Evolutionary conservation across 2,797 vertebrate genomes (phyloP).

Genomic region (Malurus leucopterus): DNA sequence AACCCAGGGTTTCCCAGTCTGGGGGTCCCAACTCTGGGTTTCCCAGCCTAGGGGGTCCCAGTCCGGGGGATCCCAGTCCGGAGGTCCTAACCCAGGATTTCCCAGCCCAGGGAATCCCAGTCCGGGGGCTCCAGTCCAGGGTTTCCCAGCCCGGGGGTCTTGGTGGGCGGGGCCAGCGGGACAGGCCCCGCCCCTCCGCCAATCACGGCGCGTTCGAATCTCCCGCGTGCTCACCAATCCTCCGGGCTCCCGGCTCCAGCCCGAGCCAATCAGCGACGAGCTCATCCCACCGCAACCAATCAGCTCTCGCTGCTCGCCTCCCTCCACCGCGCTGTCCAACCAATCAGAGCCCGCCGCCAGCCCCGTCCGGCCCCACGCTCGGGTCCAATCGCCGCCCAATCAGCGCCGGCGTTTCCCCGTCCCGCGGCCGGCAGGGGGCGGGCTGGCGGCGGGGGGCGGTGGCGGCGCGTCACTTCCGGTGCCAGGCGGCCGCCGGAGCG

Average conservation of each 20-base stretch:
- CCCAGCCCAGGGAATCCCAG: too few relatives aligned
- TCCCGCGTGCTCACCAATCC: background rate
- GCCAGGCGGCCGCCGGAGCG: background rate
- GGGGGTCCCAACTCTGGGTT: too few relatives aligned
- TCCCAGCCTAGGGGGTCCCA: too few relatives aligned
- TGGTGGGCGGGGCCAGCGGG: too few relatives aligned
- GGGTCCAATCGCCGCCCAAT: too few relatives aligned
- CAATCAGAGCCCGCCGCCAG: background rate
- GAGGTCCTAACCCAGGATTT: too few relatives aligned
- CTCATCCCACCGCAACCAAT: background rate
- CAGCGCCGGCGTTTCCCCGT: background rate
- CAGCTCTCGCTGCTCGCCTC: fast-evolving
- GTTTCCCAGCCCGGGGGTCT: background rate
- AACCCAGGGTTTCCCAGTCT: too few relatives aligned
- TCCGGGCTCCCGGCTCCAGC: too few relatives aligned
- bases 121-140: too few relatives aligned
- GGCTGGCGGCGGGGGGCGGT: background rate
- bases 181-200: background rate
- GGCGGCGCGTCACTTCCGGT: background rate
- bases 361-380: too few relatives aligned
- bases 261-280: background rate
- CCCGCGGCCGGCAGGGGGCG: background rate
- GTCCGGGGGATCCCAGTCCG: background rate
- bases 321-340: fast-evolving
- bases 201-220: background rate